Evolutionary conservation across 1,140 invertebrate genomes (phyloP).

Genomic region (Penaeus indicus): DNA sequence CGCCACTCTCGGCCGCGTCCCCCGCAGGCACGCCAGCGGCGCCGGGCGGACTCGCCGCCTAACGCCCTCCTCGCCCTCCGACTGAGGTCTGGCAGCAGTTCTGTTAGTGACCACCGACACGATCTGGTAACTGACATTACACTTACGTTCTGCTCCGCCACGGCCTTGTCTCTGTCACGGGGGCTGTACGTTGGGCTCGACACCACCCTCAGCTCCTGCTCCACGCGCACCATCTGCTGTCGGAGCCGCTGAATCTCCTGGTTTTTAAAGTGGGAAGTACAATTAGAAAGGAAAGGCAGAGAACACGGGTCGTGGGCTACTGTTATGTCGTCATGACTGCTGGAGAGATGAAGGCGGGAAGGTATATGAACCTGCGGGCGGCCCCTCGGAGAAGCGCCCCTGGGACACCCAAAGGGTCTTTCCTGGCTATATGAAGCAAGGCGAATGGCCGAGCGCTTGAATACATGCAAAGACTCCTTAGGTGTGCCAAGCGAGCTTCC

Average conservation of each 20-base stretch:
- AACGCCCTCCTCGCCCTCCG: slow-evolving; percentile 15
- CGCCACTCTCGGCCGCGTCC: too few species aligned
- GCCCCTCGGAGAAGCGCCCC: too few species aligned
- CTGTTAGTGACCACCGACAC: slow-evolving; percentile 58
- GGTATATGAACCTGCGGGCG: too few species aligned
- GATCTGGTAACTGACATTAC: slow-evolving; percentile 27
- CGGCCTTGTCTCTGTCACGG: slow-evolving; percentile 85
- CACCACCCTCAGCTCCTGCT: slow-evolving; percentile 86
- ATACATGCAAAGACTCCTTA: too few species aligned
- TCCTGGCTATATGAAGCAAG: too few species aligned
- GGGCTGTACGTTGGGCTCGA: slow-evolving; percentile 85
- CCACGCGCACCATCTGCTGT: slow-evolving; percentile 85
- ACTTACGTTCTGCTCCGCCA: slow-evolving; percentile 92
- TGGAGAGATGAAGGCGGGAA: too few species aligned
- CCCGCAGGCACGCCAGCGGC: background rate
- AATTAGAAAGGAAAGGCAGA: background rate
- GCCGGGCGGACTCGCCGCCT: background rate
- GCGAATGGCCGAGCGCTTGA: too few species aligned
- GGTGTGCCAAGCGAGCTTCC: too few species aligned
- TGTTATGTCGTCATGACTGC: background rate
- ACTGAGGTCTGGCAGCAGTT: slow-evolving; percentile 22
- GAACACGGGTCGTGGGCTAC: background rate
- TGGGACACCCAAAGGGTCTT: too few species aligned
- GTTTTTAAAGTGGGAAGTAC: slow-evolving; percentile 67
- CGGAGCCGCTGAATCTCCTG: slow-evolving; percentile 88